Percentiles rank a stretch among this genome's conserved stretches.
Evolutionary conservation across 1,140 invertebrate species (phyloP).

Genomic region (Sminthurides bifidus): DNA sequence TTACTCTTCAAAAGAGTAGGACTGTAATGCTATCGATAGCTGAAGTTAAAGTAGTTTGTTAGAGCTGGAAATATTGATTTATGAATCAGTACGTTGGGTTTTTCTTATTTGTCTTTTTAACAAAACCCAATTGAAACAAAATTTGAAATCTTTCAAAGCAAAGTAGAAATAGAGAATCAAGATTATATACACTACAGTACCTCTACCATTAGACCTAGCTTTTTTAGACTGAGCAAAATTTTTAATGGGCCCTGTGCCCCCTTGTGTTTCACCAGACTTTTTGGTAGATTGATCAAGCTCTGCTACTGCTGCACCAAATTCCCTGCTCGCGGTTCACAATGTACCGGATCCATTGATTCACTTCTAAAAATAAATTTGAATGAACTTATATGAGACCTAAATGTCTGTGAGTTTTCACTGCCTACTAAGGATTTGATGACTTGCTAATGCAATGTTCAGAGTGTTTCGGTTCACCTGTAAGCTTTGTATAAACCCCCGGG

Average conservation of each 20-base stretch:
- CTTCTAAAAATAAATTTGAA: slow-evolving; percentile 12
- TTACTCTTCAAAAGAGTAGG: too few relatives aligned
- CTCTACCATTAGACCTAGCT: neutral
- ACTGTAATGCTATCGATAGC: too few relatives aligned
- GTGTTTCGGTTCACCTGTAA: slow-evolving; percentile 11
- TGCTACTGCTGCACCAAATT: slow-evolving; percentile 26
- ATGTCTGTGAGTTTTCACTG: neutral
- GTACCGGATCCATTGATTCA: slow-evolving; percentile 29
- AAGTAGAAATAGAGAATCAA: too few relatives aligned
- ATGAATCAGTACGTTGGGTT: too few relatives aligned
- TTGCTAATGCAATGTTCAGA: neutral
- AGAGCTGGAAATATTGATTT: too few relatives aligned
- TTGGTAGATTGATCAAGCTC: too few relatives aligned
- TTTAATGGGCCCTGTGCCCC: neutral
- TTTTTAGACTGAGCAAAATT: neutral
- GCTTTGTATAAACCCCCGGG: slow-evolving; percentile 23
- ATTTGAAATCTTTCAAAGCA: too few relatives aligned
- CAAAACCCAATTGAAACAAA: too few relatives aligned
- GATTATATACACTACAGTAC: too few relatives aligned
- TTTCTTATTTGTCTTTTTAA: too few relatives aligned
- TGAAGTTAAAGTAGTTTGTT: too few relatives aligned
- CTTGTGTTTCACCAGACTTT: too few relatives aligned
- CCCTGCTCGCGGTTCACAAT: slow-evolving; percentile 24
- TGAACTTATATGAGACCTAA: neutral
- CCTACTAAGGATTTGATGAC: neutral